phyloP scores from a whole-genome alignment of 1,140 invertebrate species.

The Sinonovacula constricta region DNA sequence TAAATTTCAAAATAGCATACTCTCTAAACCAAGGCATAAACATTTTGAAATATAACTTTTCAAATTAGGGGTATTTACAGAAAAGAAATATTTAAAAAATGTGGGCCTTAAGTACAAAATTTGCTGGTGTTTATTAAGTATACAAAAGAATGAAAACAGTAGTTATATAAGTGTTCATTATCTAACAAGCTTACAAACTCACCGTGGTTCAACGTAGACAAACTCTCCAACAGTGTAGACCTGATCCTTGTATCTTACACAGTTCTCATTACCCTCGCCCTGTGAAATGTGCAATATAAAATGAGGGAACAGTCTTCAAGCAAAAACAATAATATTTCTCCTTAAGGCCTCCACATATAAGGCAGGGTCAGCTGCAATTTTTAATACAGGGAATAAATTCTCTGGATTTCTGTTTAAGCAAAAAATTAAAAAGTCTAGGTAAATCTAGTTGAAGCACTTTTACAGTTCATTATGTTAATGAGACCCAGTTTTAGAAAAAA shows the following conservation, averaged over 20 bases:
- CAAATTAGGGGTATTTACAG: not conserved
- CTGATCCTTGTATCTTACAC: slow-evolving; percentile 85
- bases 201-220: slow-evolving; percentile 89
- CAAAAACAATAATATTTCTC: too few relatives aligned
- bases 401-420: too few relatives aligned
- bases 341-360: too few relatives aligned
- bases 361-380: too few relatives aligned
- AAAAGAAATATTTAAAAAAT: not conserved
- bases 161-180: not conserved
- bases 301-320: too few relatives aligned
- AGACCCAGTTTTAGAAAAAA: too few relatives aligned
- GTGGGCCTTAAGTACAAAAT: not conserved
- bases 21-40: not conserved
- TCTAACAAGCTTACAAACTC: slow-evolving; percentile 28
- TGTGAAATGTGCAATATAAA: not conserved
- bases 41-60: not conserved
- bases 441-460: too few relatives aligned
- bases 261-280: slow-evolving; percentile 68
- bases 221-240: slow-evolving; percentile 92
- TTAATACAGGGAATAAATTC: too few relatives aligned
- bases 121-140: not conserved
- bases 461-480: too few relatives aligned
- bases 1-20: too few relatives aligned
- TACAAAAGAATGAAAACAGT: too few relatives aligned
- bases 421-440: too few relatives aligned